Base-by-base conservation (phyloP, 2,888 invertebrate genomes). In the Rhodophaea formosa region DNA sequence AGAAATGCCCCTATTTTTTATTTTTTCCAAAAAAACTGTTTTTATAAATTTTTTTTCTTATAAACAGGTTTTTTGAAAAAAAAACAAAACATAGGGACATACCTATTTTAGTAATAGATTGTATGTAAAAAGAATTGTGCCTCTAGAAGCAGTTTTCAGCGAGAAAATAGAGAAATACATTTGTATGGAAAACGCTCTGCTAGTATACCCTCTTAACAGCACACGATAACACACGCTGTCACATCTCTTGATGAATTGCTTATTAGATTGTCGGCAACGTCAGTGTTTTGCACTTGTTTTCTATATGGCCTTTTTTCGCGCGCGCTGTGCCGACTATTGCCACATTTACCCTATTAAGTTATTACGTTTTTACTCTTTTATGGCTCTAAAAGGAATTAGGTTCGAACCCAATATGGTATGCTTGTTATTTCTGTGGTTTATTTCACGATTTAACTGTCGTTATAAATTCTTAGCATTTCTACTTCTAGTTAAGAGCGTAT, bases 201-300 rank as follows among this genome's bases (percentile, higher is more conserved):
- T n/a, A n/a, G n/a, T n/a, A n/a, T n/a, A n/a, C n/a, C n/a, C n/a
- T n/a, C n/a, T n/a, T 59, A 63, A 65, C 73, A 70, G 67, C 64
- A 57, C 62, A 71, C 79, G 82, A 82, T 82, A 86, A 85, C 85
- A 85, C 75, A 77, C 70, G 82, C 84, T 85, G 86, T 88, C 87
- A 86, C 84, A 82, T 79, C 75, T 63, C 74, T 74, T 88, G 88
- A 88, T 88, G 87, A 88, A 88, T 88, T 83, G 85, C 84, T 84
- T 84, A 86, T 87, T 86, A 86, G 82, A 82, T 84, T 82, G 84
- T 83, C 82, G 74, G 74, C 74, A 74, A 59, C 72, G 75, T 72
- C 71, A 69, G 62, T 74, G 74, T 80, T 80, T 79, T 77, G 76
- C 72, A 69, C 76, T 79, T 79, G 77, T 80, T 80, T 80, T 79